Conservation (phyloP, 2,797 vertebrate genomes). For the Scyliorhinus canicula region DNA sequence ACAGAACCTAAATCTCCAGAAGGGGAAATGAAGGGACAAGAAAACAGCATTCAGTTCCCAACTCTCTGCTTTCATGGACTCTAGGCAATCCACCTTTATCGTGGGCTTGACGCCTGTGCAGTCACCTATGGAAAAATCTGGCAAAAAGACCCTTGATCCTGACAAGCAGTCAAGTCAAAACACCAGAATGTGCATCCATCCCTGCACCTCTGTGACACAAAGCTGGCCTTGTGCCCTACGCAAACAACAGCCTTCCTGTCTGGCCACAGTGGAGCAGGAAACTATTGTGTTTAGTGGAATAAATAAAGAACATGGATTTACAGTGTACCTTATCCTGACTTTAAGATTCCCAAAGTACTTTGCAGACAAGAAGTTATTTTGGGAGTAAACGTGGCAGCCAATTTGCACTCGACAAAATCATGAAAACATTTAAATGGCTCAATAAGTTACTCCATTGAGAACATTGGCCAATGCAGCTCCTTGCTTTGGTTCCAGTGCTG, state of each 20-base stretch:
- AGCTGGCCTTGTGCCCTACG: no score
- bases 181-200: no score
- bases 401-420: not conserved
- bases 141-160: no score
- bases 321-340: not conserved
- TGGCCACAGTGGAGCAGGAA: not conserved
- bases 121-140: no score
- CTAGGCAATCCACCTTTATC: no score
- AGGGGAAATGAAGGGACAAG: no score
- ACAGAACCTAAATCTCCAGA: no score
- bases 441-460: not conserved
- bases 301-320: not conserved
- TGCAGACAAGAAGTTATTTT: not conserved
- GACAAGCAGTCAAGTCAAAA: no score
- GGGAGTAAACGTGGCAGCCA: not conserved
- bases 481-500: not conserved
- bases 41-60: no score
- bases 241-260: not conserved
- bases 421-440: not conserved
- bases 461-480: not conserved
- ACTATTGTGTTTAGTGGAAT: not conserved
- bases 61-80: no score
- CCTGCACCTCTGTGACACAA: no score
- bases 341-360: not conserved
- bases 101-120: no score